Evolutionary conservation across 2,888 invertebrate genomes (phyloP), one percentile per base, ranked within the genome.

Genomic region (Harpalus rufipes): DNA sequence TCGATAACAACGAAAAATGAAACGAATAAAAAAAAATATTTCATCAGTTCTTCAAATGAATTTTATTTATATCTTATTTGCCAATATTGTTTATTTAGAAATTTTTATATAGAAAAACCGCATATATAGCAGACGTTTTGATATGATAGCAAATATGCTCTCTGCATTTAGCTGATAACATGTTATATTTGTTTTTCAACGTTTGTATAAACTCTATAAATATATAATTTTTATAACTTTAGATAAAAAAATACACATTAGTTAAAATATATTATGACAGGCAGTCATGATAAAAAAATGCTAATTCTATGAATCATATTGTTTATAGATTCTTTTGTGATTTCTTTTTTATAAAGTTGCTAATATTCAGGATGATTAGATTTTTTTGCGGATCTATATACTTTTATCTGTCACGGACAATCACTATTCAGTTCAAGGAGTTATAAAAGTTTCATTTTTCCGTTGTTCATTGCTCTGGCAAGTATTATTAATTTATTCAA

Each of bases 401-500:
- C 63, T 63, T 21, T 44, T 74, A 74, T 18, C 58, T 21, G 12
- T 78, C 58, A 78, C 58, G 58, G 58, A 56, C 32, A 58, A 32
- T 78, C 78, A 58, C 32, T 56, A 58, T 78, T 58, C 16, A 58
- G 78, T 78, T 78, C 78, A 78, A 78, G 78, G 78, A 58, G 10
- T 10, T 56, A 32, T 78, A 7, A 56, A 12, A 21, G 44, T 74
- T 74, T 74, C 72, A 44, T 74, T 74, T 74, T 74, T 74, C 41
- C 6, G 5, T 32, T 39, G 44, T 18, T 44, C 44, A 74, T 14
- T 44, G 41, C 44, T 44, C 72, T 44, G 16, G 72, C 72, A 44
- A 74, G 10, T 44, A 74, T 74, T 14, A 18, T 74, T 44, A 44
- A 44, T 74, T 41, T 39, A 32, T 44, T 41, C 44, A 74, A 74